Conservation (phyloP, 2,888 invertebrate species). For the Argyresthia albistria region DNA sequence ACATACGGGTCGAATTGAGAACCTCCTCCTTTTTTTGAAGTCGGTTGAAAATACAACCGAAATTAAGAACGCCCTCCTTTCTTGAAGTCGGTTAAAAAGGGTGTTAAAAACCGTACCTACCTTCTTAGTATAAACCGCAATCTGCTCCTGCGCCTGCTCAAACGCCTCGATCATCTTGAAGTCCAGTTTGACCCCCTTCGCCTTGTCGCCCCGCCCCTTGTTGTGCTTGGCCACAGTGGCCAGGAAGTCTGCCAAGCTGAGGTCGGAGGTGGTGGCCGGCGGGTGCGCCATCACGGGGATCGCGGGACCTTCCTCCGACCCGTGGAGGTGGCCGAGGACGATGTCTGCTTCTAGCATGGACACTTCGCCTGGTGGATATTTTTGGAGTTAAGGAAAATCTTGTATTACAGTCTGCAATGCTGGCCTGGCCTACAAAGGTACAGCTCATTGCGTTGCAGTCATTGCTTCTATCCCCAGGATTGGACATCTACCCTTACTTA, state of each 20-base stretch:
- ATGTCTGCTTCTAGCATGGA: slow-evolving; percentile 93
- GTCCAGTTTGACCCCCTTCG: slow-evolving; percentile 90
- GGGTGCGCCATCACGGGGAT: slow-evolving; percentile 92
- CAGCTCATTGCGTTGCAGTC: too few relatives aligned
- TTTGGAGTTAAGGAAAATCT: background rate
- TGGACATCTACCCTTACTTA: too few relatives aligned
- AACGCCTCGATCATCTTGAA: slow-evolving; percentile 87
- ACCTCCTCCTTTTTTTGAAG: too few relatives aligned
- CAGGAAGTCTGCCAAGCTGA: slow-evolving; percentile 83
- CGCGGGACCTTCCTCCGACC: slow-evolving; percentile 53
- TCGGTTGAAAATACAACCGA: too few relatives aligned
- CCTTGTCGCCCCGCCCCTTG: slow-evolving; percentile 36
- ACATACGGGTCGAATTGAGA: too few relatives aligned
- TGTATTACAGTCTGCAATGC: background rate
- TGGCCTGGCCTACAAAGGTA: too few relatives aligned
- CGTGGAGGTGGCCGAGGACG: slow-evolving; percentile 74
- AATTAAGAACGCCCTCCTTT: too few relatives aligned
- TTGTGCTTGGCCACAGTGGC: slow-evolving; percentile 66
- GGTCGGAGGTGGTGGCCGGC: slow-evolving; percentile 79
- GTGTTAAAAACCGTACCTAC: background rate
- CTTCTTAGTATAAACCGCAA: slow-evolving; percentile 32
- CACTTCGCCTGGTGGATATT: slow-evolving; percentile 59
- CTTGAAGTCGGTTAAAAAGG: too few relatives aligned
- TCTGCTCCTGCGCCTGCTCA: slow-evolving; percentile 64
- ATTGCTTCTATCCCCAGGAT: too few relatives aligned